Base-by-base conservation (phyloP, 2,113 vertebrate genomes). In the Ondatra zibethicus region DNA sequence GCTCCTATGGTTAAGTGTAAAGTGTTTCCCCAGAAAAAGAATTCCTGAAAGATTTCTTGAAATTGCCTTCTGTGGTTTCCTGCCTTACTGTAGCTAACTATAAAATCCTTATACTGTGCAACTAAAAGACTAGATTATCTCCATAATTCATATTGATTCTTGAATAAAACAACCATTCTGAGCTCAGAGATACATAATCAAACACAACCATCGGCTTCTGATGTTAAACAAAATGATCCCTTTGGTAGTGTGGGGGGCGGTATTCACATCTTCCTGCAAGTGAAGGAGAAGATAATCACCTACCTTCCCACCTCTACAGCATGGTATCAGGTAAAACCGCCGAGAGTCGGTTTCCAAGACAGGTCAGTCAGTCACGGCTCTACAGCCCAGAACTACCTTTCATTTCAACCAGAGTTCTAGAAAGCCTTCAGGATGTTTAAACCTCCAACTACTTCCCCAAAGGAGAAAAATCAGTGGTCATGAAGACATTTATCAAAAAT, bases 71-170 rank as follows among this genome's bases (percentile, higher is more conserved):
- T 96, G 92, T 81, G 94, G 91, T 97, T 96, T 97, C 91, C 92
- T 97, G 94, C 92, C 84, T 91, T 77, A 80, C 65, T 96, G 82
- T 61, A 95, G 94, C 78, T 96, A 97, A 98, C 94, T 97, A 93
- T 96, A 96, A 98, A 97, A 98, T 88, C 42, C 78, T 96, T 98
- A 97, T 68, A 92, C 96, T 96, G 87, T 95, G 81, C 96, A 97
- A 96, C 96, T 97, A 97, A 98, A 97, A 98, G 92, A 96, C 93
- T 96, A 97, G 96, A 96, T 96, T 96, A 90, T 95, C 97, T 97
- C 97, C 95, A 98, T 97, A 97, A 98, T 98, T 98, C 97, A 97
- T 97, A 98, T 97, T 98, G 98, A 98, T 98, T 98, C 98, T 97
- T 98, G 95, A 97, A 98, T 98, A 98, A 98, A 98, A 97, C 94